Base-by-base conservation (phyloP, 2,113 vertebrate genomes). In the Stigmatopora argus region DNA sequence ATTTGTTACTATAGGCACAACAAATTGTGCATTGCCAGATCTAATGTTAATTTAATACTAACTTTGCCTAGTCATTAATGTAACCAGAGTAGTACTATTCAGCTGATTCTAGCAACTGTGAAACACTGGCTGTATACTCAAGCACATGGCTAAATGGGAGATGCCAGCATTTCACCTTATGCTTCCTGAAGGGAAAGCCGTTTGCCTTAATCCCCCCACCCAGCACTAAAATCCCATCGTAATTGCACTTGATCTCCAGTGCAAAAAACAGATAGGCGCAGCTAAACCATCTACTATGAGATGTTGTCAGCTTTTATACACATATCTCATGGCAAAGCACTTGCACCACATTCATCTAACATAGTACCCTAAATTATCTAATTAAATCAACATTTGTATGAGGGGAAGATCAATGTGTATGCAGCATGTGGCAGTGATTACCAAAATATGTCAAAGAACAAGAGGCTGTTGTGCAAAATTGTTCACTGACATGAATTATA, bases 351-450 rank as follows among this genome's bases (percentile, higher is more conserved):
- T 60, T 35, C 35, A 60, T 14, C 38, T 4, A 45, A 45, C 13
- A 45, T 15, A 61, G n/a, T 17, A 23, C 59, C 12, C 41, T 13
- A 44, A 46, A 45, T 61, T 61, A 45, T 45, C 38, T 46, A 44
- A 61, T 61, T 45, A 61, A 61, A 44, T 61, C 59, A 23, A 19
- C 35, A 45, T 61, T 44, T 44, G 5, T 41, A n/a, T 14, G n/a
- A 21, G n/a, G 10, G 38, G 21, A 23, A 23, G 41, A 45, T 45
- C 59, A 61, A 19, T 61, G 59, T 45, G 38, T 1, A 44, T 23
- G 41, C 59, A 23, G 41, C 58, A 60, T 60, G 58, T 61, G 59
- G 59, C 41, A 61, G 38, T 61, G 38, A 61, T 61, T 46, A 45
- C 19, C 41, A 23, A 19, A 61, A 61, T 45, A 61, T 21, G 18